A percentile compares a stretch with the other conserved stretches of the same genome.
Conservation (phyloP, 2,888 invertebrate species). For the Polydrusus cervinus region DNA sequence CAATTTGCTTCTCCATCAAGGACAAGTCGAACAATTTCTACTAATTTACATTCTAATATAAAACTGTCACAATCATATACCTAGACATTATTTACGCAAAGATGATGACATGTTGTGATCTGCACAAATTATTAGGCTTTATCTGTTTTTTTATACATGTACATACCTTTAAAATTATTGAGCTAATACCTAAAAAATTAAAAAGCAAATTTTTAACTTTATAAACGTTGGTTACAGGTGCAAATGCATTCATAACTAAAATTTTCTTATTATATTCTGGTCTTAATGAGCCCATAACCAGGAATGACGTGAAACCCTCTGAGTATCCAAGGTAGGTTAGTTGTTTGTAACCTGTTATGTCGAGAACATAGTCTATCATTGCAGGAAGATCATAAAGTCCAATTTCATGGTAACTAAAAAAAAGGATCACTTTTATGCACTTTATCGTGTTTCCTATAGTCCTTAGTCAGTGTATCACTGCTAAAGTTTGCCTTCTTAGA, state of each 20-base stretch:
- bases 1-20: too few species aligned
- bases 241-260: constrained; percentile 51
- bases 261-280: constrained; percentile 55
- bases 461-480: too few species aligned
- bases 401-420: constrained; percentile 54
- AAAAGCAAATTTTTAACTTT: constrained; percentile 30
- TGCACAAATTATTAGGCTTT: too few species aligned
- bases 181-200: constrained; percentile 23
- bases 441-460: too few species aligned
- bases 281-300: constrained; percentile 43
- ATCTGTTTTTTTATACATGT: too few species aligned
- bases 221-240: constrained; percentile 50
- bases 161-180: constrained; percentile 39
- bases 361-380: constrained; percentile 49
- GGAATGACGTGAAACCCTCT: constrained; percentile 50
- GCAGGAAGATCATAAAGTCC: constrained; percentile 53
- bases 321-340: constrained; percentile 52
- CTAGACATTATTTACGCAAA: too few species aligned
- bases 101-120: too few species aligned
- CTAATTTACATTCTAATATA: too few species aligned
- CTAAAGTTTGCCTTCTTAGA: too few species aligned
- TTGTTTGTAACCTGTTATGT: constrained; percentile 32
- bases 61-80: too few species aligned
- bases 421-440: too few species aligned
- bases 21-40: too few species aligned